Base-by-base conservation (phyloP, 2,797 vertebrate genomes). In the Cyprinodon diabolis region DNA sequence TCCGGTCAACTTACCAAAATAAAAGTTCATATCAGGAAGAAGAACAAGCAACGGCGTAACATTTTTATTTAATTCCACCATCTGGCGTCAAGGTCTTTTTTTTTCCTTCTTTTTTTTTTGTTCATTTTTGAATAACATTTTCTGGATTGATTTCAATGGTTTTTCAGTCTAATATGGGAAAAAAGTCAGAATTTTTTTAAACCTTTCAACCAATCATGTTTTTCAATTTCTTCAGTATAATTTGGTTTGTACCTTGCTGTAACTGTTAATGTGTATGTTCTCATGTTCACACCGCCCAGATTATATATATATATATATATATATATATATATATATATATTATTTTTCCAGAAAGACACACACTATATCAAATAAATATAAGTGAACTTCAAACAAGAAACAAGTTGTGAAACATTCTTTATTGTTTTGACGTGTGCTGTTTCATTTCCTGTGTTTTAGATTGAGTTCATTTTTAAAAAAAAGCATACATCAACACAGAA, bases 1-100 rank as follows among this genome's bases (percentile, higher is more conserved):
- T 91, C 91, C 90, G 88, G 78, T 43, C 0, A 1, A 13, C 0
- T 51, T 81, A 84, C 21, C 87, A 89, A 87, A 89, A 77, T 90
- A 91, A 92, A 79, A 74, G 0, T 5, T 1, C 0, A 13, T 21
- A 21, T 40, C 4, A 74, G 40, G 54, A 72, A 6, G n/a, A 75
- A 8, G n/a, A n/a, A 60, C 21, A 2, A n/a, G 35, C 3, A 35
- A 17, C 9, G 0, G 0, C 30, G 23, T 51, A 17, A 66, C 9
- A 63, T 12, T 13, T 47, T 23, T 5, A 12, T 45, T 49, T 45
- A 17, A 47, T 66, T 66, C 45, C 12, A 23, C 21, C 43, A 40
- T 15, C 11, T 2, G n/a, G 40, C 45, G 12, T 47, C 21, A 43
- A 43, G 7, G 40, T 13, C 5, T 66, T 5, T 6, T 8, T 47